Conservation (phyloP, 2,888 invertebrate species). For the Himalopsyche japonica region DNA sequence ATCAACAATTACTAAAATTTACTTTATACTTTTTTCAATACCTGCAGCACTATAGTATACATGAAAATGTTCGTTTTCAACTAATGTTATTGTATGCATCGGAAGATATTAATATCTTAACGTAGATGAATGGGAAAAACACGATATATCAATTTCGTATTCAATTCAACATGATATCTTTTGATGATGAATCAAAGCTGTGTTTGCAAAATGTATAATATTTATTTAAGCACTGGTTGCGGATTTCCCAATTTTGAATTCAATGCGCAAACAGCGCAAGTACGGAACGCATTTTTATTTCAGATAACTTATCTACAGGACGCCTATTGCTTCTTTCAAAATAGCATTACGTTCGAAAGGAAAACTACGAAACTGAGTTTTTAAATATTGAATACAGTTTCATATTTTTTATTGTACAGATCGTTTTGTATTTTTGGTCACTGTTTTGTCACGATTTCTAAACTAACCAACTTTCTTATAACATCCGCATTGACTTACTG, state of each 20-base stretch:
- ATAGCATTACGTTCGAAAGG: background rate
- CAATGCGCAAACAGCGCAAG: slow-evolving; percentile 23
- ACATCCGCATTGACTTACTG: background rate
- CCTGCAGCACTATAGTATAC: too few species aligned
- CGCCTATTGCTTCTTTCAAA: background rate
- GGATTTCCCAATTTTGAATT: slow-evolving; percentile 26
- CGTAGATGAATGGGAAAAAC: too few species aligned
- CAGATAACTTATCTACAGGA: slow-evolving; percentile 11
- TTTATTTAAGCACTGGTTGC: background rate
- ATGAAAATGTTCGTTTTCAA: too few species aligned
- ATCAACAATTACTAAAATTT: too few species aligned
- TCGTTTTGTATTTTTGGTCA: background rate
- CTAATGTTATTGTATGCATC: too few species aligned
- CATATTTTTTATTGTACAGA: background rate
- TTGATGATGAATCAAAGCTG: background rate
- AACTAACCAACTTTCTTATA: background rate
- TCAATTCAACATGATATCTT: background rate
- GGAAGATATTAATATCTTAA: too few species aligned
- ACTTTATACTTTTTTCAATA: too few species aligned
- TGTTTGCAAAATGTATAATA: background rate
- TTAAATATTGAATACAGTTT: background rate
- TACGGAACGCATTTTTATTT: slow-evolving; percentile 22
- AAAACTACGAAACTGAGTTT: background rate
- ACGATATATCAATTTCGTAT: too few species aligned
- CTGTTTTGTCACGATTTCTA: background rate